Percentiles rank a stretch among this genome's conserved stretches.
These are phyloP conservation scores for Neuroscelio doddi DNA, from an alignment of 2,888 invertebrate species.

Conservation along the genomic window DNA sequence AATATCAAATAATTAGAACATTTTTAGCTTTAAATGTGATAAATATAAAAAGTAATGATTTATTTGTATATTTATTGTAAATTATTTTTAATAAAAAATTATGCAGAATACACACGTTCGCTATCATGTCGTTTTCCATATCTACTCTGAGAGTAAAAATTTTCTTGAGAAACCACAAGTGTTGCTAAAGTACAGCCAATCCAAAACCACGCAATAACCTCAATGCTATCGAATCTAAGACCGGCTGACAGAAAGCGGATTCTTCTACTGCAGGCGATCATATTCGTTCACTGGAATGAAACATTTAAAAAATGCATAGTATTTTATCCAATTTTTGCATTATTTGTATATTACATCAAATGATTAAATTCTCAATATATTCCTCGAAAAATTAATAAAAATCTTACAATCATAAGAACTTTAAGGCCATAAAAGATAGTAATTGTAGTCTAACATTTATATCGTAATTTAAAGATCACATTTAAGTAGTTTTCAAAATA, in stretches of 20 bases:
- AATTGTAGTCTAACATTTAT: too few relatives aligned
- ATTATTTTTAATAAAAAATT: not conserved
- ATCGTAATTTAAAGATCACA: too few relatives aligned
- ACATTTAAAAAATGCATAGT: constrained; percentile 3
- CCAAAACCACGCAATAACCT: constrained; percentile 55
- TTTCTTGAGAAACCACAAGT: constrained; percentile 53
- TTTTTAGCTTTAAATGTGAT: too few relatives aligned
- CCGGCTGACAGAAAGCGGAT: constrained; percentile 37
- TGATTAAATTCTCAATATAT: too few relatives aligned
- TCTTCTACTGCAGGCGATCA: constrained; percentile 49
- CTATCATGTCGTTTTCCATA: constrained; percentile 60
- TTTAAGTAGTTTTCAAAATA: too few relatives aligned
- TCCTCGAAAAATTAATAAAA: too few relatives aligned
- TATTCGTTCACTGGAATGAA: constrained; percentile 21
- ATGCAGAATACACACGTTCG: constrained; percentile 47
- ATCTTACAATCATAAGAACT: too few relatives aligned
- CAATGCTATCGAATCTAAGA: constrained; percentile 41
- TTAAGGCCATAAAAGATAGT: too few relatives aligned
- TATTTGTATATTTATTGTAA: not conserved
- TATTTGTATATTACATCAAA: too few relatives aligned
- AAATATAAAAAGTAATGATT: not conserved
- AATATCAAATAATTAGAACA: too few relatives aligned
- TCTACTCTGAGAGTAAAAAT: constrained; percentile 57
- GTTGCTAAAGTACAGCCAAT: constrained; percentile 54
- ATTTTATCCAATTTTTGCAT: too few relatives aligned